These are phyloP conservation scores for Empis livida DNA, from an alignment of 2,888 invertebrate genomes.

Conservation along the genomic window DNA sequence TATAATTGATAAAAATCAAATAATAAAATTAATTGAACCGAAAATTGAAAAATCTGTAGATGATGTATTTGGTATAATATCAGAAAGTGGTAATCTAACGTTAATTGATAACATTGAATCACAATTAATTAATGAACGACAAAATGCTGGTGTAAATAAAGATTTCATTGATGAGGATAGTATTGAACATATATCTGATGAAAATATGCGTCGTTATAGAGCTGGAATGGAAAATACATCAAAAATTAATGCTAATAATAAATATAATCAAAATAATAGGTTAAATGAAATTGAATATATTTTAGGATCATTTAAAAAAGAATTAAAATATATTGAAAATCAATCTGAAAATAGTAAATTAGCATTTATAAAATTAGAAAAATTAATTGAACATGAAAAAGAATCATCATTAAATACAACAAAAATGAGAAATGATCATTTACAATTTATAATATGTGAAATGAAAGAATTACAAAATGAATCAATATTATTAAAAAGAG, in stretches of 20 bases:
- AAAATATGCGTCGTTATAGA: too few relatives aligned
- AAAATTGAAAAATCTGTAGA: too few relatives aligned
- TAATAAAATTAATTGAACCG: too few relatives aligned
- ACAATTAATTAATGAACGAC: too few relatives aligned
- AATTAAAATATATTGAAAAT: not conserved
- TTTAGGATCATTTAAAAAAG: not conserved
- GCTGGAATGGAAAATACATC: not conserved
- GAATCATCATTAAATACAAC: not conserved
- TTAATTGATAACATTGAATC: too few relatives aligned
- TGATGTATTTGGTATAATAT: too few relatives aligned
- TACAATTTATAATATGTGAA: not conserved
- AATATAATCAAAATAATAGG: not conserved
- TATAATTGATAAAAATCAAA: too few relatives aligned
- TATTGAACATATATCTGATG: too few relatives aligned
- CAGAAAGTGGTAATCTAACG: too few relatives aligned
- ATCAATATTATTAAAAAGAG: not conserved
- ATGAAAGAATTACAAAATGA: not conserved
- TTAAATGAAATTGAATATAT: too few relatives aligned
- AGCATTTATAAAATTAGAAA: not conserved
- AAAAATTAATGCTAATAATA: not conserved
- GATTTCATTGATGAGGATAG: too few relatives aligned
- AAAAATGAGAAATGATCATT: not conserved
- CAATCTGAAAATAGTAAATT: not conserved
- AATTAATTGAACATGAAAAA: not conserved
- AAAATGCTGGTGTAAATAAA: too few relatives aligned